Evolutionary conservation across 2,797 vertebrate species (phyloP).

Genomic region (Oreochromis mossambicus): DNA sequence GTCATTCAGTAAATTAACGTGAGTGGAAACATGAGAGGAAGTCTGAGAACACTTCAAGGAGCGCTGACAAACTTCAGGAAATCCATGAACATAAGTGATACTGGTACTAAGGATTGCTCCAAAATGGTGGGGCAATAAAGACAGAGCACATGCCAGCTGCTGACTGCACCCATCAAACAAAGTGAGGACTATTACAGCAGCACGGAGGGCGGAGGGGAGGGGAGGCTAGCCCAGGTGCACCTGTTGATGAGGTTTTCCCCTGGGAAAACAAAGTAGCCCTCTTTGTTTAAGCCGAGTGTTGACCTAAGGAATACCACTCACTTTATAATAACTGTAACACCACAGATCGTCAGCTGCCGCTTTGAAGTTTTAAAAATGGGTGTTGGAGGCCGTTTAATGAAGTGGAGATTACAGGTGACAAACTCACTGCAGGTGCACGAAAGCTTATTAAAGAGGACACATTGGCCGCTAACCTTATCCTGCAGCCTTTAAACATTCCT

Average conservation of each 20-base stretch:
- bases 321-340: slow-evolving; percentile 23
- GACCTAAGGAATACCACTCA: slow-evolving; percentile 33
- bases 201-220: background rate
- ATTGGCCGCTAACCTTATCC: slow-evolving; percentile 84
- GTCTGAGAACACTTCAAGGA: background rate
- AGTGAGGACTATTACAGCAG: slow-evolving; percentile 48
- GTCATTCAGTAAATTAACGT: background rate
- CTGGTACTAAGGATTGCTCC: background rate
- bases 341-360: slow-evolving; percentile 16
- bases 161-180: slow-evolving; percentile 47
- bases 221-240: slow-evolving; percentile 50
- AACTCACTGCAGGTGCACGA: slow-evolving; percentile 40
- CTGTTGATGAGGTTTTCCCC: slow-evolving; percentile 48
- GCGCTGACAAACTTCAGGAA: background rate
- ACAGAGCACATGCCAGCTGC: slow-evolving; percentile 26
- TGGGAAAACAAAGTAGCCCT: slow-evolving; percentile 58
- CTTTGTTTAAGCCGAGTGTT: slow-evolving; percentile 50
- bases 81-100: background rate
- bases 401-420: slow-evolving; percentile 41
- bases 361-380: slow-evolving; percentile 52
- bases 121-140: slow-evolving; percentile 10
- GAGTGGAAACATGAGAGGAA: background rate
- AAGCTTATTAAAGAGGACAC: background rate
- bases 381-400: slow-evolving; percentile 32
- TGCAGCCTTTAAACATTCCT: slow-evolving; percentile 97